Conservation (phyloP, 92 coral and sea anemone genomes). For the Bergia sp. region DNA sequence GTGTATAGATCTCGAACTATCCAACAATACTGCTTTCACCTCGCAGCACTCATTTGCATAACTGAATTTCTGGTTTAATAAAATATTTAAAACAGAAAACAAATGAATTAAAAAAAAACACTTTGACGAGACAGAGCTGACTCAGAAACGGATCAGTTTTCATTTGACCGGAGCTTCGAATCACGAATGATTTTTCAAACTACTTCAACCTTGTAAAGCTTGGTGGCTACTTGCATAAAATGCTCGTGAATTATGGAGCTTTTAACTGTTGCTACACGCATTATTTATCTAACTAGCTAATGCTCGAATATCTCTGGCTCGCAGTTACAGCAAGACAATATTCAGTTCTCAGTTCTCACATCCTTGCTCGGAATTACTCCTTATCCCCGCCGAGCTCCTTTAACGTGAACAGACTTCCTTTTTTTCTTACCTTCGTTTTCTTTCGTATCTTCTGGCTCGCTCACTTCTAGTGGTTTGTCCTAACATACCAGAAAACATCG, state of each 20-base stretch:
- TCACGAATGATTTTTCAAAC: neutral
- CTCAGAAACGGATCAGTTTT: neutral
- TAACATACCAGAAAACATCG: neutral
- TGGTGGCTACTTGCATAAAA: too few relatives aligned
- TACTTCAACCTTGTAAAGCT: neutral
- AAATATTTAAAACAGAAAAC: neutral
- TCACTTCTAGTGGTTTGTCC: neutral
- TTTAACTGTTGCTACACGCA: neutral
- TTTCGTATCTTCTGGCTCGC: neutral
- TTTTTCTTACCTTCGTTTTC: constrained; percentile 1
- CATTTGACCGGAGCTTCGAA: neutral
- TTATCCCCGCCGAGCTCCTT: neutral
- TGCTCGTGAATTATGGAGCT: neutral
- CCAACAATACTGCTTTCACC: too few relatives aligned
- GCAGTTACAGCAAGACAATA: neutral
- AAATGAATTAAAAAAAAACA: neutral
- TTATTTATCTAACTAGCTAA: neutral
- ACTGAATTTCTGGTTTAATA: too few relatives aligned
- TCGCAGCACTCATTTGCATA: too few relatives aligned
- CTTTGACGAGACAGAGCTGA: neutral
- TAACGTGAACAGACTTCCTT: neutral
- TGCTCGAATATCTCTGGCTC: neutral
- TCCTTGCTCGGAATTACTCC: neutral
- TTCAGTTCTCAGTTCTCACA: neutral
- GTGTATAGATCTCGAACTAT: too few relatives aligned